Evolutionary conservation across 2,113 vertebrate species (phyloP).

Genomic region (Carlito syrichta): DNA sequence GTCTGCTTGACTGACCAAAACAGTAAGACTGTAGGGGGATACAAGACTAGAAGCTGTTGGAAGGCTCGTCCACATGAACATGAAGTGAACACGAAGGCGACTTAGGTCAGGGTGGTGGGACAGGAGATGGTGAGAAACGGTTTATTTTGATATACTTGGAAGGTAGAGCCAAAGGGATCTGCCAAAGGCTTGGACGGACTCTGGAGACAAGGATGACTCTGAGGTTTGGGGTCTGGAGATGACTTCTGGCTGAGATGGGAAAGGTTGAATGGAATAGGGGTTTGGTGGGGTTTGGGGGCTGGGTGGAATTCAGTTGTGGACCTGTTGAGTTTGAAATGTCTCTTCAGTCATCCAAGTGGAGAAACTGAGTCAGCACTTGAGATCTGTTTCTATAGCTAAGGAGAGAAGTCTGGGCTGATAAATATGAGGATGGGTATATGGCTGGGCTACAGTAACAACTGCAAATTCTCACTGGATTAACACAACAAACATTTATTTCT

Average conservation of each 20-base stretch:
- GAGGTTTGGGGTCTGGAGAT: background rate
- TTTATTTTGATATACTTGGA: background rate
- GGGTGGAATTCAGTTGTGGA: background rate
- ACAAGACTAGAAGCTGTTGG: background rate
- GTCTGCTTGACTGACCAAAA: background rate
- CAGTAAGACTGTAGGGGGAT: background rate
- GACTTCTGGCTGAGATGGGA: background rate
- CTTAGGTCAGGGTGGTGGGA: background rate
- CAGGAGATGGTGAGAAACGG: background rate
- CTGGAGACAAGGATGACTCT: background rate
- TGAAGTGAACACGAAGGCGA: no score
- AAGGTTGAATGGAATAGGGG: background rate
- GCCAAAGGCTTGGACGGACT: no score
- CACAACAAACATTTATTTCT: background rate
- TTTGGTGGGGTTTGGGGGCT: background rate
- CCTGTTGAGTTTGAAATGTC: background rate
- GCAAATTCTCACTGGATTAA: background rate
- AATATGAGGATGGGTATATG: background rate
- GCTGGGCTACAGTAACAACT: background rate
- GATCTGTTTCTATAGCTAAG: background rate
- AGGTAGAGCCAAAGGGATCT: background rate
- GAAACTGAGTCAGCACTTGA: background rate
- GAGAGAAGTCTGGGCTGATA: background rate
- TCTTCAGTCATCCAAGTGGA: background rate
- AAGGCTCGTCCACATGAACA: background rate